Percentiles rank a stretch among this genome's conserved stretches.
These are phyloP conservation scores for Sipha flava DNA, from an alignment of 1,140 invertebrate species.

Conservation along the genomic window DNA sequence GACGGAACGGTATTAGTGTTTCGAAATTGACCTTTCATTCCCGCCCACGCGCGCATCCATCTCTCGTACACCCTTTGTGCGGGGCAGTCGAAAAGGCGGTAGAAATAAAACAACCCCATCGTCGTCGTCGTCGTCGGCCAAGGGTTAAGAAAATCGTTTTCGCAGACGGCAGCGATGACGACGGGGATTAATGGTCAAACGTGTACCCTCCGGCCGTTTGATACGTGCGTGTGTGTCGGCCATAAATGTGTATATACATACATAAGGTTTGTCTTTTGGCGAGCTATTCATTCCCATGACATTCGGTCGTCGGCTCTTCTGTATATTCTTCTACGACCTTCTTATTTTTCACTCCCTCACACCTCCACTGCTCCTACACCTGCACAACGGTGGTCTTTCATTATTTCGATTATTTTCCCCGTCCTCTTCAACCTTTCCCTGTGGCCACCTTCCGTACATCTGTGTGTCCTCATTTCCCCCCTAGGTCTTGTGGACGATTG, in stretches of 20 bases:
- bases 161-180: not conserved
- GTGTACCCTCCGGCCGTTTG: not conserved
- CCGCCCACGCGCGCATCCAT: too few species aligned
- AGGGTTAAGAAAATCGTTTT: slow-evolving; percentile 15
- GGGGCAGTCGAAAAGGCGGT: not conserved
- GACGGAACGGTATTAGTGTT: slow-evolving; percentile 14
- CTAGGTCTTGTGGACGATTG: too few species aligned
- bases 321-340: not conserved
- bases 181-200: slow-evolving; percentile 12
- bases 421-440: too few species aligned
- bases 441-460: too few species aligned
- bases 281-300: not conserved
- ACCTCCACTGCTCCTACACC: too few species aligned
- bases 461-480: too few species aligned
- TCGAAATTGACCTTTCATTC: slow-evolving; percentile 18
- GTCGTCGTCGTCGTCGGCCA: not conserved
- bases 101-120: not conserved
- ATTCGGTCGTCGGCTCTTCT: not conserved
- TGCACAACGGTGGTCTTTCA: too few species aligned
- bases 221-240: not conserved
- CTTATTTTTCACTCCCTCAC: too few species aligned
- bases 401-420: too few species aligned
- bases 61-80: too few species aligned
- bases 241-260: not conserved
- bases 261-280: not conserved